Conservation (phyloP, 37 sponge, comb jelly and placozoan genomes). For the Axinella damicornis region DNA sequence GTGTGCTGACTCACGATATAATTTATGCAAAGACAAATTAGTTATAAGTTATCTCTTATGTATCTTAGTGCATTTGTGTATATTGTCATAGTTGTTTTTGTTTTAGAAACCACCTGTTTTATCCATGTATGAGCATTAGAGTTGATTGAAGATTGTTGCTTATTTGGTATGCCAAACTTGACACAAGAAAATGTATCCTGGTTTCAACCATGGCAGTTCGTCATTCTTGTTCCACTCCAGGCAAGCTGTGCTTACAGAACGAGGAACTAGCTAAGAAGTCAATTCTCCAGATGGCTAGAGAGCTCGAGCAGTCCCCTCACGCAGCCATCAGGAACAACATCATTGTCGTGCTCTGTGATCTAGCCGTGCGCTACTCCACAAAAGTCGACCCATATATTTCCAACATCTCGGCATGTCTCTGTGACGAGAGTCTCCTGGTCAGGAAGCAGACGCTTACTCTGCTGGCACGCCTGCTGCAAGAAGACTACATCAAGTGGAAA, state of each 20-base stretch:
- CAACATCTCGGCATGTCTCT: slow-evolving; percentile 73
- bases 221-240: slow-evolving; percentile 1
- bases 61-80: no score
- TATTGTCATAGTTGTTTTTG: no score
- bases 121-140: no score
- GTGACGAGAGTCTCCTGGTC: slow-evolving; percentile 59
- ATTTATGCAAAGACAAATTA: no score
- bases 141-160: neutral
- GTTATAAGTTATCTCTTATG: no score
- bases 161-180: neutral
- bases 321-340: slow-evolving; percentile 80
- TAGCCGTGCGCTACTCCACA: slow-evolving; percentile 65
- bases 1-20: no score
- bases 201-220: no score
- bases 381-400: slow-evolving; percentile 77
- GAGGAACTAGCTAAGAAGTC: slow-evolving; percentile 80
- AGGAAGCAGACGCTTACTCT: slow-evolving; percentile 82
- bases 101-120: no score
- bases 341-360: slow-evolving; percentile 83
- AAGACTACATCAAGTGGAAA: slow-evolving; percentile 90
- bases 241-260: slow-evolving; percentile 90
- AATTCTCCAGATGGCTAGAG: slow-evolving; percentile 63
- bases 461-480: slow-evolving; percentile 79
- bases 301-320: slow-evolving; percentile 60
- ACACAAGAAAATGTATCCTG: no score